Base-by-base conservation (phyloP, 1,140 invertebrate species). In the Brachionus sp. region DNA sequence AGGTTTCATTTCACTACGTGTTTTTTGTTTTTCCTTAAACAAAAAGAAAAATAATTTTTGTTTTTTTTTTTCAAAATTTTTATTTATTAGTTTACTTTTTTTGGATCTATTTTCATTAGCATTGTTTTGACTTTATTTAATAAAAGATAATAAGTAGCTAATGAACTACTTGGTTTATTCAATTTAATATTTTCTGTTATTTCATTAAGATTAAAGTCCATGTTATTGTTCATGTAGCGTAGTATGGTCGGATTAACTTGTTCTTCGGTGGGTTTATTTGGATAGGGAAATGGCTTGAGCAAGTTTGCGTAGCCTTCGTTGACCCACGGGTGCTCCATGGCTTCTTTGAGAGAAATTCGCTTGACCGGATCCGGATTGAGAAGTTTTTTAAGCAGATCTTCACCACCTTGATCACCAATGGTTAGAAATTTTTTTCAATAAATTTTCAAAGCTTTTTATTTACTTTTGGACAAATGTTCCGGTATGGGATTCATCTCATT, bases 401-500 rank as follows among this genome's bases (percentile, higher is more conserved):
- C 78, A 62, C 88, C 86, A 35, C 70, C 70, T 75, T 75, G 39
- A 19, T 44, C 10, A 10, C 10, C 86, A 87, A 88, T 84, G 53
- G 83, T 46, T 19, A 25, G 35, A 23, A 35, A 33, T 5, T 16
- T 23, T 35, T 25, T 25, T 19, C 1, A 4, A 23, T 2, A 35
- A 19, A 12, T 46, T 46, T 46, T 46, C n/a, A 12, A 12, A 2
- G 1, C 5, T 46, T 46, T n/a, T 0, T 84, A 84, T 87, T 46
- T 75, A 75, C 87, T 86, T 84, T 84, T 86, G 6, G 86, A 85
- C 25, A 87, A 82, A 10, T 80, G 50, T 1, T 87, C 87, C 25
- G 88, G 87, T 6, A 88, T 35, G 3, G 87, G 86, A 75, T 89
- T 88, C 86, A 88, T 88, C 57, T 87, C 85, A 3, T 87, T 85